These are phyloP conservation scores for Sebastiscus albofasciatus DNA, from an alignment of 2,797 vertebrate genomes.

Conservation along the genomic window DNA sequence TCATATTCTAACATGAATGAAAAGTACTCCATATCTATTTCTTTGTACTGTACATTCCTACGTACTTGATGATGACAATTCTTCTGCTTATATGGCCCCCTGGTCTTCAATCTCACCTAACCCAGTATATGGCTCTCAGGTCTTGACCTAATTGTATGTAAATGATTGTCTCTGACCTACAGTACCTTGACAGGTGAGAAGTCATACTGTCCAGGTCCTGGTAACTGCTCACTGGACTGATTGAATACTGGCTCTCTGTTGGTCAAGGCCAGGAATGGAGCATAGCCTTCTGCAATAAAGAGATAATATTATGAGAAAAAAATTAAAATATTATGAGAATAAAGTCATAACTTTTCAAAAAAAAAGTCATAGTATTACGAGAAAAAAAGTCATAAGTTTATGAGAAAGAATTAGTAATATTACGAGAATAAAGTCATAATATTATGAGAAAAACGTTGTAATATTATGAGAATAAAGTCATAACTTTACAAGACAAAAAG, in stretches of 20 bases:
- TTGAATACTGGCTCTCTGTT: constrained; percentile 54
- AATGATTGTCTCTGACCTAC: neutral
- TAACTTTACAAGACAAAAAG: too few species aligned
- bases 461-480: too few species aligned
- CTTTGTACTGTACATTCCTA: neutral
- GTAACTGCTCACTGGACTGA: constrained; percentile 30
- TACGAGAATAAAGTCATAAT: too few species aligned
- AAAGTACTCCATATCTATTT: neutral
- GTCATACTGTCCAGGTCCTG: constrained; percentile 80
- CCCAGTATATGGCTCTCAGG: neutral
- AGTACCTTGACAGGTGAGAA: constrained; percentile 51
- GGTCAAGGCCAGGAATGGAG: constrained; percentile 78
- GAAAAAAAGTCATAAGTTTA: too few species aligned
- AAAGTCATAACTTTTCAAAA: too few species aligned
- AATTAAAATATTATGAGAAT: too few species aligned
- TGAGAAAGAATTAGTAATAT: too few species aligned
- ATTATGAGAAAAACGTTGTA: too few species aligned
- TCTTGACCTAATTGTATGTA: neutral
- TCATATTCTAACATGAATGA: neutral
- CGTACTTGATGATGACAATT: neutral
- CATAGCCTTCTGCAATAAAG: constrained; percentile 66
- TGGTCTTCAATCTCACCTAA: neutral
- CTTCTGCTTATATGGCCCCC: neutral
- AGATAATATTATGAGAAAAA: too few species aligned
- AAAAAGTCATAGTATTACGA: too few species aligned